Evolutionary conservation across 2,888 invertebrate genomes (phyloP).

Genomic region (Volucella inflata): DNA sequence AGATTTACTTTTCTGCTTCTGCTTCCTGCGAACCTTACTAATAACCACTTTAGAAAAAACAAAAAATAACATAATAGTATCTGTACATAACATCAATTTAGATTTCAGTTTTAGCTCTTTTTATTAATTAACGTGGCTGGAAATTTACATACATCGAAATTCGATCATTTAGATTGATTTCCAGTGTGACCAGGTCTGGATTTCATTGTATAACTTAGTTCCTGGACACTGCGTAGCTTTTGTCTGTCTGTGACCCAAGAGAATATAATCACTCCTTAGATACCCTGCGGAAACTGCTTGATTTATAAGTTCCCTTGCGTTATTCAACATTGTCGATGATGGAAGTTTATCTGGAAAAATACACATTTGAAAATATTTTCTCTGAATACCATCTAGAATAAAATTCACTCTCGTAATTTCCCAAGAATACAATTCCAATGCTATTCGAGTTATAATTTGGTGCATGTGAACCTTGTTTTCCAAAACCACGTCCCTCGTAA

Average conservation of each 20-base stretch:
- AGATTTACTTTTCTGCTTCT: no score
- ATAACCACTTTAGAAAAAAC: no score
- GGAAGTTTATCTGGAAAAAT: constrained; percentile 81
- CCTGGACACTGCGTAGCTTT: constrained; percentile 88
- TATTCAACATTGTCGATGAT: constrained; percentile 85
- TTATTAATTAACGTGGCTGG: no score
- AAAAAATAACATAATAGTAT: no score
- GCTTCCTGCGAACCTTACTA: no score
- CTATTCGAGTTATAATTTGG: constrained; percentile 87
- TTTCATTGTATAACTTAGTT: constrained; percentile 85
- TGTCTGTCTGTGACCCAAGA: constrained; percentile 88
- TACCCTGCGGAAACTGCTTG: constrained; percentile 86
- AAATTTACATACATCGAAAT: no score
- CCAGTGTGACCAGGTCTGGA: constrained; percentile 86
- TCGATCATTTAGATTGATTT: constrained; percentile 65
- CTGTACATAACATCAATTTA: no score
- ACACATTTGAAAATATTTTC: neutral
- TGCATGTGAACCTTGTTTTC: constrained; percentile 88
- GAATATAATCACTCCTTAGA: constrained; percentile 85
- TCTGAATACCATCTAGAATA: neutral
- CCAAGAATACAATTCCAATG: constrained; percentile 89
- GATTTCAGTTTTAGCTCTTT: no score
- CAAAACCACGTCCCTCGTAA: constrained; percentile 90
- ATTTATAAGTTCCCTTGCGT: constrained; percentile 86
- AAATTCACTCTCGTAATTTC: constrained; percentile 81